Evolutionary conservation across 2,113 vertebrate genomes (phyloP).

Genomic region (Xiphophorus maculatus): DNA sequence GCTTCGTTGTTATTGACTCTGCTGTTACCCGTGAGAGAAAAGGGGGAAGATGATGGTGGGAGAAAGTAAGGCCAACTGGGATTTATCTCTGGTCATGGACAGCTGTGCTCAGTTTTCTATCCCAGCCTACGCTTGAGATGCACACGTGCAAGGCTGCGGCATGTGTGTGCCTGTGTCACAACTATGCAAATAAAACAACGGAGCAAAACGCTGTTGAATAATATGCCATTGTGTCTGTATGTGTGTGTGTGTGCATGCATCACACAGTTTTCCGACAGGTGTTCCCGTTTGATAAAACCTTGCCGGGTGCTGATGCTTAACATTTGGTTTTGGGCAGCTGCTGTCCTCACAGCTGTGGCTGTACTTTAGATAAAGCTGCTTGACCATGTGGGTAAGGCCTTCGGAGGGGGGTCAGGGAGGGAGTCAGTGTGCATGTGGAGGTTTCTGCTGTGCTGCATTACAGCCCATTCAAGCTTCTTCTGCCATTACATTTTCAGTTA

Average conservation of each 20-base stretch:
- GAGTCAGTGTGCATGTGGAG: background rate
- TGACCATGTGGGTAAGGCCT: slow-evolving; percentile 44
- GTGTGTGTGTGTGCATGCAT: slow-evolving; percentile 5
- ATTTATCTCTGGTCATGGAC: slow-evolving; percentile 47
- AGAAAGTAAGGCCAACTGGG: slow-evolving; percentile 28
- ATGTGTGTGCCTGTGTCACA: background rate
- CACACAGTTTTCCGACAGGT: slow-evolving; percentile 68
- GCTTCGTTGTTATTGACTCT: slow-evolving; percentile 28
- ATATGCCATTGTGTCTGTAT: slow-evolving; percentile 5
- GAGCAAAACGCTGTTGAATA: slow-evolving; percentile 1
- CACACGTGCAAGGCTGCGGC: slow-evolving; percentile 22
- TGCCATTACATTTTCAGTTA: background rate
- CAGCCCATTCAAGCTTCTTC: background rate
- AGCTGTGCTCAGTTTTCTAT: slow-evolving; percentile 62
- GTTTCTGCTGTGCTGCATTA: background rate
- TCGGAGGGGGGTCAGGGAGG: background rate
- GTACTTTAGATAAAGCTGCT: slow-evolving; percentile 45
- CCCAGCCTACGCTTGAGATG: slow-evolving; percentile 23
- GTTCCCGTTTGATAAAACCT: slow-evolving; percentile 66
- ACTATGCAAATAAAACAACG: slow-evolving; percentile 21
- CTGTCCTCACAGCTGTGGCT: slow-evolving; percentile 68
- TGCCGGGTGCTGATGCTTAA: slow-evolving; percentile 64
- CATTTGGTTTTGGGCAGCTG: slow-evolving; percentile 70
- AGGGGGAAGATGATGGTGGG: slow-evolving; percentile 11
- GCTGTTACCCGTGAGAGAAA: slow-evolving; percentile 28